Evolutionary conservation across 1,140 invertebrate genomes (phyloP).

Genomic region (Procambarus virginalis): DNA sequence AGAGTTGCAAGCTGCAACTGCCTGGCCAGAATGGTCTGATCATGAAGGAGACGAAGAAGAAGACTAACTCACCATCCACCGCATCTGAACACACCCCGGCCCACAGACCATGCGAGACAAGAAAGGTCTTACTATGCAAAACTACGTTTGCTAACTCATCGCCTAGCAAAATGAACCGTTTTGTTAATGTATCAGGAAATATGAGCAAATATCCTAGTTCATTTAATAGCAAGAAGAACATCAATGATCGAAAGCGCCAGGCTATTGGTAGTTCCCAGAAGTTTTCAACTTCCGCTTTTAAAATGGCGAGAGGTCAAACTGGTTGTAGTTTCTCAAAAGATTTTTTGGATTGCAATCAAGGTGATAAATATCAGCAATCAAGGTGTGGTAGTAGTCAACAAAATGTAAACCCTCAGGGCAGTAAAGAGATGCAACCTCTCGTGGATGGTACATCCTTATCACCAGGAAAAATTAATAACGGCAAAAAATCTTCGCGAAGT

Average conservation of each 20-base stretch:
- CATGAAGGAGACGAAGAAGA: neutral
- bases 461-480: neutral
- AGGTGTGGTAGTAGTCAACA: neutral
- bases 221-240: neutral
- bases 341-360: neutral
- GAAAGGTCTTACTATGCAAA: too few species aligned
- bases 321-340: neutral
- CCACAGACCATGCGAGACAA: too few species aligned
- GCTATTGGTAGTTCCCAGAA: neutral
- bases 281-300: neutral
- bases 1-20: neutral
- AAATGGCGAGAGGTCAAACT: constrained; percentile 44
- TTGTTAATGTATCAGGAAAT: neutral
- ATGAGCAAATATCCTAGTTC: neutral
- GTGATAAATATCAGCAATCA: neutral
- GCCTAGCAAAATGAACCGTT: neutral
- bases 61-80: too few species aligned
- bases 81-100: too few species aligned
- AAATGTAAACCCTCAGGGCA: too few species aligned
- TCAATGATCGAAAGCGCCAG: neutral
- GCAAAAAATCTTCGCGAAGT: constrained; percentile 16
- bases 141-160: neutral
- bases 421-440: neutral
- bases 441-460: neutral
- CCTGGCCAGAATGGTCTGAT: neutral